Percentiles rank a stretch among this genome's conserved stretches.
Evolutionary conservation across 2,113 vertebrate genomes (phyloP).

Genomic region (Xyliphius kryptos): DNA sequence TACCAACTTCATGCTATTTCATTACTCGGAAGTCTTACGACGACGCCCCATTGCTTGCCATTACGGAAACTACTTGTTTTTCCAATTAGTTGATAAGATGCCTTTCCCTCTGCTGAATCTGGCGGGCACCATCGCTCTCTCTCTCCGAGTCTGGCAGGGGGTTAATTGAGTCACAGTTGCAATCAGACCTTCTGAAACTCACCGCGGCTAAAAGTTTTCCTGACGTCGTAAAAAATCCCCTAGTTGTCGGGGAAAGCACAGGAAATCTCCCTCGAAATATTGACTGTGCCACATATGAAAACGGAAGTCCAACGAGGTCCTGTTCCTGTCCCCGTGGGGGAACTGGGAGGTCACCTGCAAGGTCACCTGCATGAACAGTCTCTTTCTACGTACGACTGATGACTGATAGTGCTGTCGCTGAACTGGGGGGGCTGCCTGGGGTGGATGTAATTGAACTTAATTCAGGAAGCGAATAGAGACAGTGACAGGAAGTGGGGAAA

Average conservation of each 20-base stretch:
- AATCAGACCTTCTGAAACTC: slow-evolving; percentile 32
- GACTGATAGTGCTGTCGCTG: slow-evolving; percentile 58
- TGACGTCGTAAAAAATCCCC: slow-evolving; percentile 24
- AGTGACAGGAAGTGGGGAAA: slow-evolving; percentile 52
- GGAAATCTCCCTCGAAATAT: slow-evolving; percentile 23
- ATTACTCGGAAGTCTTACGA: not conserved
- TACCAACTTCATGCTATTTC: not conserved
- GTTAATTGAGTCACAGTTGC: slow-evolving; percentile 33
- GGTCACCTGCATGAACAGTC: no score
- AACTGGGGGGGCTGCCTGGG: slow-evolving; percentile 53
- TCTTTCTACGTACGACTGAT: slow-evolving; percentile 65
- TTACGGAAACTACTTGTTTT: slow-evolving; percentile 28
- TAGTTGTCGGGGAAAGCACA: slow-evolving; percentile 20
- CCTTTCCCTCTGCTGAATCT: slow-evolving; percentile 13
- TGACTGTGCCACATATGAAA: slow-evolving; percentile 17
- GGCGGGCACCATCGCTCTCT: slow-evolving; percentile 19
- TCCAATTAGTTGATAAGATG: slow-evolving; percentile 32
- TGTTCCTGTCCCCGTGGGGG: not conserved
- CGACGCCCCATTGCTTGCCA: slow-evolving; percentile 17
- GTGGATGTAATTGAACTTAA: slow-evolving; percentile 71
- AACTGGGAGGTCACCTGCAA: slow-evolving; percentile 21
- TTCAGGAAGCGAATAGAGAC: slow-evolving; percentile 62
- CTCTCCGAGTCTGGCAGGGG: slow-evolving; percentile 29
- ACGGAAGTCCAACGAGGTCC: no score
- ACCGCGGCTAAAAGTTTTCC: slow-evolving; percentile 16